phyloP scores from a whole-genome alignment of 2,113 vertebrate species.

The Callionymus lyra region DNA sequence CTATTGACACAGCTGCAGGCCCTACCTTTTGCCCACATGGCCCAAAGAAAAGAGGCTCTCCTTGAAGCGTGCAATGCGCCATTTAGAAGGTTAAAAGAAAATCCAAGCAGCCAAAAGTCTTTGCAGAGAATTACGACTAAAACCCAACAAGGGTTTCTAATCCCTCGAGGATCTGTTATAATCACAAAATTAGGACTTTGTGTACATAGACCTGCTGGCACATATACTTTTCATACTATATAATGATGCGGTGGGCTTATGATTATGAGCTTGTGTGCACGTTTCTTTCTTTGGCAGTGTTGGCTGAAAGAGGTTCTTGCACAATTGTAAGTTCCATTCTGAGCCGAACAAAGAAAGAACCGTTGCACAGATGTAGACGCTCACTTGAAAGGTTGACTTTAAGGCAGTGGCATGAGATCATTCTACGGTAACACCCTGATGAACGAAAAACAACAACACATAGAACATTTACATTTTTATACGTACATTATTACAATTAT shows the following conservation, averaged over 20 bases:
- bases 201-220: slow-evolving; percentile 31
- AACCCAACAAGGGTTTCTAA: slow-evolving; percentile 37
- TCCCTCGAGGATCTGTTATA: slow-evolving; percentile 34
- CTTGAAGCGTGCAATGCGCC: slow-evolving; percentile 53
- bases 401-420: too few relatives aligned
- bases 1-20: slow-evolving; percentile 70
- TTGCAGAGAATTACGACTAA: slow-evolving; percentile 40
- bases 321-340: too few relatives aligned
- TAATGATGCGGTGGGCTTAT: slow-evolving; percentile 11
- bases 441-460: too few relatives aligned
- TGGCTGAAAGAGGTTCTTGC: too few relatives aligned
- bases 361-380: too few relatives aligned
- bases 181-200: slow-evolving; percentile 27
- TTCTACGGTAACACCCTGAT: too few relatives aligned
- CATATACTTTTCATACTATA: slow-evolving; percentile 24
- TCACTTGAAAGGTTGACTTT: too few relatives aligned
- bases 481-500: too few relatives aligned
- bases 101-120: slow-evolving; percentile 24
- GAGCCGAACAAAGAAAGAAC: too few relatives aligned
- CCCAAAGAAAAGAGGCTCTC: slow-evolving; percentile 39
- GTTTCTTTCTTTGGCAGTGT: slow-evolving; percentile 27
- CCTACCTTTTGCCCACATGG: slow-evolving; percentile 50
- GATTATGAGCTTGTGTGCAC: slow-evolving; percentile 19
- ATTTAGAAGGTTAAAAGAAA: slow-evolving; percentile 53
- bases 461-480: too few relatives aligned